Evolutionary conservation across 1,140 invertebrate species (phyloP).

Genomic region (Brachionus rubens): DNA sequence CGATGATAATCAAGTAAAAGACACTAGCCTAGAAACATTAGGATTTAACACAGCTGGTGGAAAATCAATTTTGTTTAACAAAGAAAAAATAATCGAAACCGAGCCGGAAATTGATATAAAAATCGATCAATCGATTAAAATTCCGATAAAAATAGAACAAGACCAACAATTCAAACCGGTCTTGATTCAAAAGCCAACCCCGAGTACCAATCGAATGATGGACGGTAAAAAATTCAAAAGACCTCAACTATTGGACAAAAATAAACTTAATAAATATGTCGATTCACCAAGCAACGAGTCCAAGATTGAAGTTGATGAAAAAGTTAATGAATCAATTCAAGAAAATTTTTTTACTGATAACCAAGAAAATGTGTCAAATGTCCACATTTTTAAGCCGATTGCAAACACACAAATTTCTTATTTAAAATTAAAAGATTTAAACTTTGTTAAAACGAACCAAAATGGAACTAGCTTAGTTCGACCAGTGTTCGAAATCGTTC

Average conservation of each 20-base stretch:
- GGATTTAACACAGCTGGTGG: conserved; percentile 1
- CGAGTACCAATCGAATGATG: background rate
- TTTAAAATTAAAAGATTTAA: conserved; percentile 1
- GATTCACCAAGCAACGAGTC: background rate
- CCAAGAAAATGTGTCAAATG: background rate
- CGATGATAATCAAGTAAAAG: background rate
- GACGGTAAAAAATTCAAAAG: conserved; percentile 35
- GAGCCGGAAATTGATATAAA: background rate
- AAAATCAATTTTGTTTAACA: background rate
- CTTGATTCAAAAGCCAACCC: background rate
- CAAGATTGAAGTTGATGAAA: background rate
- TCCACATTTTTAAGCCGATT: background rate
- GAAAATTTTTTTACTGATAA: background rate
- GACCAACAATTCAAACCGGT: background rate
- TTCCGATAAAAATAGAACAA: no score
- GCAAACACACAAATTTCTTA: background rate
- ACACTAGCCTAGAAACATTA: background rate
- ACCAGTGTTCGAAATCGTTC: background rate
- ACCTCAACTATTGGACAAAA: conserved; percentile 25
- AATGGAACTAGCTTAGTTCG: background rate
- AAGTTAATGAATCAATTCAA: background rate
- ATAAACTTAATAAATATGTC: conserved; percentile 14
- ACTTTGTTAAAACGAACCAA: background rate
- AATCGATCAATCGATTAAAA: background rate
- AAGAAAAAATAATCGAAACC: background rate